Evolutionary conservation across 2,888 invertebrate genomes (phyloP), one percentile per base, ranked within the genome.

Genomic region (Ectemnius cavifrons): DNA sequence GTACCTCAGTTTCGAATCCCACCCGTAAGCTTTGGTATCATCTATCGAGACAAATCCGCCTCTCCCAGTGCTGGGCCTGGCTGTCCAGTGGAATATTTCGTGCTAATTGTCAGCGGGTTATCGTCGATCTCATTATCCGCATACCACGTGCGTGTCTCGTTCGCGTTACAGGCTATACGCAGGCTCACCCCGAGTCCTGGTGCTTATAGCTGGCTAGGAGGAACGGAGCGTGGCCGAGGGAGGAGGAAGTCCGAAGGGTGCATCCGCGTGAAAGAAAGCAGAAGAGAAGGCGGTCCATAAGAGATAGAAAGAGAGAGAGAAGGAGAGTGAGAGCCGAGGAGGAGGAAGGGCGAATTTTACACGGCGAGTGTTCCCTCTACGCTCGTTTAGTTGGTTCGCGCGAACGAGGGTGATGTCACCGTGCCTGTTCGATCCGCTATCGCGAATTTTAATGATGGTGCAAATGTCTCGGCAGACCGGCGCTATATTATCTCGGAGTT

Each of bases 361-460:
- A 89, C 87, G 86, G 74, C 81, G 83, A 83, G 84, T 82, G 85
- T 85, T 84, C 85, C 78, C 83, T 23, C 23, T 85, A 84, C 84
- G 86, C 89, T 88, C 88, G 89, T 89, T 90, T 89, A 89, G 89
- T 87, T 87, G 87, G 86, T 79, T 84, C 87, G 87, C 85, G 89
- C 87, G 87, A 89, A 88, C 88, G 88, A 87, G 89, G 89, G 87
- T 89, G 89, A 90, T 90, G 90, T 90, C 89, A 89, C 87, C 86
- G 87, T 84, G 86, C 88, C 88, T 89, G 90, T 90, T 90, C 89
- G 91, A 91, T 91, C 88, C 87, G 88, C 89, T 91, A 91, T 91
- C 91, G 90, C 91, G 90, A 90, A 91, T 90, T 91, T 91, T 91
- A 91, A 91, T 90, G 91, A 91, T 87, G 91, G 88, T 91, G 91